Evolutionary conservation across 2,888 invertebrate genomes (phyloP), one percentile per base, ranked within the genome.

Genomic region (Microdon myrmicae): DNA sequence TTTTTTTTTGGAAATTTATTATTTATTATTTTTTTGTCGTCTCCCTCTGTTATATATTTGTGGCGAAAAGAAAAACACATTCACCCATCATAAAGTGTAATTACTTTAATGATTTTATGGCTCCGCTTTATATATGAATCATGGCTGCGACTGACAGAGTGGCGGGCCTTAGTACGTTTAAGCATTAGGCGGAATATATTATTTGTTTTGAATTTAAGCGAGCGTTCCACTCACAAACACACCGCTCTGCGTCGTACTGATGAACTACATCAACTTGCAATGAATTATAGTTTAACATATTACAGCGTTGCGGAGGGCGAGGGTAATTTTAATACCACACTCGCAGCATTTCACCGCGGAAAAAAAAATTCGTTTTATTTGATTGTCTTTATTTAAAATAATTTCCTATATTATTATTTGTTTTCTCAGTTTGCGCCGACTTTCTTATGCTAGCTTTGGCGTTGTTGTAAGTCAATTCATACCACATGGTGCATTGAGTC

Each of bases 51-150:
- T n/a, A n/a, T n/a, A n/a, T n/a, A n/a, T n/a, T n/a, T n/a, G n/a
- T n/a, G n/a, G n/a, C n/a, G n/a, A n/a, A n/a, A 39, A 54, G 37
- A 48, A 66, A 44, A 58, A 53, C 38, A 61, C 61, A 67, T 68
- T 67, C 70, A 67, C 70, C 69, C 70, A 67, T 69, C 70, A 67
- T 69, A 70, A 70, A 70, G 70, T 69, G 70, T 70, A 70, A 70
- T 70, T 70, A 70, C 69, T 70, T 70, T 70, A 70, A 70, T 70
- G 70, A 70, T 70, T 70, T 70, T 70, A 70, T 69, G 69, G 70
- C 69, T 69, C 69, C 69, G 64, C 64, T 64, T 64, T 64, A 64
- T 64, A 64, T 58, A 64, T 64, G 64, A 64, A 64, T 64, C 64
- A 64, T 64, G 64, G 58, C 58, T 64, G 64, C 51, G 58, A 64